Evolutionary conservation across 2,888 invertebrate species (phyloP).

Genomic region (Dermolepida albohirtum): DNA sequence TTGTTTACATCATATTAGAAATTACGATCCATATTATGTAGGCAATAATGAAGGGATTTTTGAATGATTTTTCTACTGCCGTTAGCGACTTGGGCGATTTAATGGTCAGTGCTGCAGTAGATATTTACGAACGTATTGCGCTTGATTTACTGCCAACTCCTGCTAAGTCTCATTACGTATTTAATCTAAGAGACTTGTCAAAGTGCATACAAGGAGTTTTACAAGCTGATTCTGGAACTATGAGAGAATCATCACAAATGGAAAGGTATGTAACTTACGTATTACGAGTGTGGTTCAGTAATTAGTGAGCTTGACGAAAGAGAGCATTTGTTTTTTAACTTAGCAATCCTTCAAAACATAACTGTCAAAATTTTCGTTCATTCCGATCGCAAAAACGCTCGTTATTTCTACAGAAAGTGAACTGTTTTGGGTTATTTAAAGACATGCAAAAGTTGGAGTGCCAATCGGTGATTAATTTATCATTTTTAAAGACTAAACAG

Average conservation of each 20-base stretch:
- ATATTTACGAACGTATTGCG: conserved; percentile 84
- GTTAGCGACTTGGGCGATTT: conserved; percentile 76
- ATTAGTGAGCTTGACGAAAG: too few species aligned
- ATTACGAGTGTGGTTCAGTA: too few species aligned
- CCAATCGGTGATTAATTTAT: too few species aligned
- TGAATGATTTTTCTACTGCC: conserved; percentile 80
- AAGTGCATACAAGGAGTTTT: conserved; percentile 92
- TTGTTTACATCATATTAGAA: background rate
- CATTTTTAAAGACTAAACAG: too few species aligned
- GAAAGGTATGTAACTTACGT: conserved; percentile 68
- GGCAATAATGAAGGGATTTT: conserved; percentile 80
- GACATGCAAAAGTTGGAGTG: too few species aligned
- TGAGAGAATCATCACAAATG: conserved; percentile 77
- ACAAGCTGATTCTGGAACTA: conserved; percentile 78
- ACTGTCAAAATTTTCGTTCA: too few species aligned
- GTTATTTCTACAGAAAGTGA: too few species aligned
- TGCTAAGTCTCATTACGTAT: conserved; percentile 92
- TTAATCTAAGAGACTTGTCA: conserved; percentile 90
- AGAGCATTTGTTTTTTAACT: too few species aligned
- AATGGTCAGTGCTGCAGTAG: conserved; percentile 86
- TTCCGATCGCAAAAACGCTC: too few species aligned
- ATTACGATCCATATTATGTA: conserved; percentile 55
- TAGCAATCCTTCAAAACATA: too few species aligned
- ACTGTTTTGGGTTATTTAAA: too few species aligned
- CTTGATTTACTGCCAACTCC: conserved; percentile 89